Percentiles rank a stretch among this genome's conserved stretches.
phyloP scores from a whole-genome alignment of 2,113 vertebrate species.

The Clarias macrocephalus region DNA sequence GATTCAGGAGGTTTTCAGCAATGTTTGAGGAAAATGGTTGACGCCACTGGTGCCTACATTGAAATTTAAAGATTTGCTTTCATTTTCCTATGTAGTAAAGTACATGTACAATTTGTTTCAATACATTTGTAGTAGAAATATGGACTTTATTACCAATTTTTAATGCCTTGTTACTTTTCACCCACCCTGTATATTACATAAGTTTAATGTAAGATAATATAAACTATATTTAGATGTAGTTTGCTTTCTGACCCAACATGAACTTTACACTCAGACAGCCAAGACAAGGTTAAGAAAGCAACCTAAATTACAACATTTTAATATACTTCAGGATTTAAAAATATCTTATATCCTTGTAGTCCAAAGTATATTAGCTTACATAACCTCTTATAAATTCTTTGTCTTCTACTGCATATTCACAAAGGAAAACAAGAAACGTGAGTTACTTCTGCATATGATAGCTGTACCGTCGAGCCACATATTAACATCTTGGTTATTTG shows the following conservation, averaged over 20 bases:
- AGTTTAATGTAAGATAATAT: too few species aligned
- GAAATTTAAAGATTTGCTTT: too few species aligned
- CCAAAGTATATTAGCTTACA: not conserved
- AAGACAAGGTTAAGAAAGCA: not conserved
- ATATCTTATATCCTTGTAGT: not conserved
- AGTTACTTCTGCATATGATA: slow-evolving; percentile 33
- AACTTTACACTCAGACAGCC: slow-evolving; percentile 1
- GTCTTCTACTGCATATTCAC: not conserved
- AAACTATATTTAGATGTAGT: not conserved
- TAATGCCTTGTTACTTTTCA: too few species aligned
- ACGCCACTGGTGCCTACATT: too few species aligned
- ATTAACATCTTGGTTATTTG: slow-evolving; percentile 34
- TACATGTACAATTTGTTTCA: too few species aligned
- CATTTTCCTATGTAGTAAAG: too few species aligned
- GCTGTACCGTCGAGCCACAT: slow-evolving; percentile 9
- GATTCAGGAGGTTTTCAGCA: too few species aligned
- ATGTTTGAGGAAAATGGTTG: too few species aligned
- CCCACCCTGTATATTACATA: too few species aligned
- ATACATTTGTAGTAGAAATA: too few species aligned
- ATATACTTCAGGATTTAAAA: not conserved
- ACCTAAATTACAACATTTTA: not conserved
- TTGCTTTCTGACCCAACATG: slow-evolving; percentile 5
- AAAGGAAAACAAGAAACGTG: slow-evolving; percentile 4
- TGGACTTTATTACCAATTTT: too few species aligned
- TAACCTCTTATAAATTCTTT: not conserved